Percentiles rank a stretch among this genome's conserved stretches.
phyloP scores from a whole-genome alignment of 2,797 vertebrate species.

The Stomatorhinus walkeri region DNA sequence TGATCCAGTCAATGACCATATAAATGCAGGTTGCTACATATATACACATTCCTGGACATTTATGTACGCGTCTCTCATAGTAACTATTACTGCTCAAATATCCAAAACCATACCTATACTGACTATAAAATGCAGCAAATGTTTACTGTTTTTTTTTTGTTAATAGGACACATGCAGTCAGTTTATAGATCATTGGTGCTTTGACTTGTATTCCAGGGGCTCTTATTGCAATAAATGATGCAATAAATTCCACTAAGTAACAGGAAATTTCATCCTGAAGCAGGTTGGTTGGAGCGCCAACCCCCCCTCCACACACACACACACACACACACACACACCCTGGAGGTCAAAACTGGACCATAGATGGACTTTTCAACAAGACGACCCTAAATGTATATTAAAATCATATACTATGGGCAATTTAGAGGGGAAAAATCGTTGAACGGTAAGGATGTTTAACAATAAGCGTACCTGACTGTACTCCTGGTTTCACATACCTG shows the following conservation, averaged over 20 bases:
- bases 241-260: not conserved
- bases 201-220: not conserved
- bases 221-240: not conserved
- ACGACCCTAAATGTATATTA: not conserved
- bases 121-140: not conserved
- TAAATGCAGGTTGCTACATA: not conserved
- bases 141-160: not conserved
- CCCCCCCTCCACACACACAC: too few species aligned
- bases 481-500: not conserved
- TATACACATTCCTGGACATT: not conserved
- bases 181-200: not conserved
- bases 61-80: not conserved
- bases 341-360: too few species aligned
- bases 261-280: not conserved
- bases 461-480: not conserved
- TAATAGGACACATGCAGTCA: not conserved
- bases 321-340: too few species aligned
- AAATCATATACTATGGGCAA: not conserved
- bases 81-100: not conserved
- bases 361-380: not conserved
- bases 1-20: not conserved
- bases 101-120: not conserved
- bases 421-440: not conserved
- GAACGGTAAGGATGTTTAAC: not conserved
- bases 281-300: not conserved